phyloP scores from a whole-genome alignment of 1,140 invertebrate species.

The Diorhabda sublineata region DNA sequence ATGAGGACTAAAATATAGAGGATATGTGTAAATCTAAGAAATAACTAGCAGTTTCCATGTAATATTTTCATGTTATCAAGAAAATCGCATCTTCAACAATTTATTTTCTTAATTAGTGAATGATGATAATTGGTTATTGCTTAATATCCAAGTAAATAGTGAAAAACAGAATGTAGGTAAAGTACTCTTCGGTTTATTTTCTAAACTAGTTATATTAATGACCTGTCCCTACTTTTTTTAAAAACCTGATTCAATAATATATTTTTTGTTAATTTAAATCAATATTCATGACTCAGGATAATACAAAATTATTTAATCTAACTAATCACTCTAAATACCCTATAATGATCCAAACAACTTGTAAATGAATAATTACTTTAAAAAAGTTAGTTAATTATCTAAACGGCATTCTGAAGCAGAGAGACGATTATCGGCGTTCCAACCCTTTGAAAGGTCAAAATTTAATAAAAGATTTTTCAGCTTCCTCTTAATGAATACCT shows the following conservation, averaged over 20 bases:
- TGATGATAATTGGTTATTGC: too few relatives aligned
- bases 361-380: background rate
- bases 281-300: background rate
- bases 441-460: conserved; percentile 9
- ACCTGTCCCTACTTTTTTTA: too few relatives aligned
- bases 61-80: too few relatives aligned
- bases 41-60: too few relatives aligned
- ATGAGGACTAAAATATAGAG: too few relatives aligned
- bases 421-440: conserved; percentile 1
- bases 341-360: background rate
- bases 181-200: too few relatives aligned
- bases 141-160: too few relatives aligned
- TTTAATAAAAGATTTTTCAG: conserved; percentile 11
- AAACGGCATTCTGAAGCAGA: background rate
- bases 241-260: background rate
- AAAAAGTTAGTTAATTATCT: conserved; percentile 1
- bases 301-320: background rate
- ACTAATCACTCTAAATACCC: background rate
- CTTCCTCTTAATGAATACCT: conserved; percentile 10
- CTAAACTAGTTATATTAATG: too few relatives aligned
- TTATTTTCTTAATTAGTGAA: too few relatives aligned
- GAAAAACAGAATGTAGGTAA: too few relatives aligned
- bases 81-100: too few relatives aligned
- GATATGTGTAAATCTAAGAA: too few relatives aligned
- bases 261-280: background rate